Evolutionary conservation across 2,888 invertebrate genomes (phyloP).

Genomic region (Odontocolon sp.): DNA sequence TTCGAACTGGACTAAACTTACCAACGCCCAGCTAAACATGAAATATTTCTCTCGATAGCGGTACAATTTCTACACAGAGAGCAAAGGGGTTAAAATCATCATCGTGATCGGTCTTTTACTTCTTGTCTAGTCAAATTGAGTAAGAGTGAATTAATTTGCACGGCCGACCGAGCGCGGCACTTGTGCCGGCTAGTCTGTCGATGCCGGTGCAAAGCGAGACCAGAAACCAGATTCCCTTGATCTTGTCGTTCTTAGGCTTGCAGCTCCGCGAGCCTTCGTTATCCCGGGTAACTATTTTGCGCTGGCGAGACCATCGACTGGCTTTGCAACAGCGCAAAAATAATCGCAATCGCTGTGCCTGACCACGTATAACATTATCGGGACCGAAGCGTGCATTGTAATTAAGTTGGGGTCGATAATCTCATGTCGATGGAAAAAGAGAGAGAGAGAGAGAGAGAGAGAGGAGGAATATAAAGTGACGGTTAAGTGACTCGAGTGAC

Average conservation of each 20-base stretch:
- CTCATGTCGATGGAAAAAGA: constrained; percentile 49
- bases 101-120: constrained; percentile 4
- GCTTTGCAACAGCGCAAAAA: constrained; percentile 11
- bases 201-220: constrained; percentile 46
- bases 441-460: neutral
- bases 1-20: too few species aligned
- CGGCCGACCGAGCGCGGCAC: constrained; percentile 54
- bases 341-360: constrained; percentile 42
- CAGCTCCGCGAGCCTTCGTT: constrained; percentile 14
- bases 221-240: constrained; percentile 75
- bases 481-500: constrained; percentile 11
- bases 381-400: constrained; percentile 32
- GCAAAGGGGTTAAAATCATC: constrained; percentile 29
- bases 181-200: constrained; percentile 48
- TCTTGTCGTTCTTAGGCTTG: constrained; percentile 67
- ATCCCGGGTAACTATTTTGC: constrained; percentile 25
- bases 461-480: constrained; percentile 4
- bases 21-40: too few species aligned
- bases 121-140: constrained; percentile 51
- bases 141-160: constrained; percentile 59
- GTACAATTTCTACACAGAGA: too few species aligned
- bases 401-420: constrained; percentile 45
- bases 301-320: neutral
- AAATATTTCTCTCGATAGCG: too few species aligned
- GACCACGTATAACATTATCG: constrained; percentile 38